Base-by-base conservation (phyloP, 2,888 invertebrate species). In the Ichneumon xanthorius region DNA sequence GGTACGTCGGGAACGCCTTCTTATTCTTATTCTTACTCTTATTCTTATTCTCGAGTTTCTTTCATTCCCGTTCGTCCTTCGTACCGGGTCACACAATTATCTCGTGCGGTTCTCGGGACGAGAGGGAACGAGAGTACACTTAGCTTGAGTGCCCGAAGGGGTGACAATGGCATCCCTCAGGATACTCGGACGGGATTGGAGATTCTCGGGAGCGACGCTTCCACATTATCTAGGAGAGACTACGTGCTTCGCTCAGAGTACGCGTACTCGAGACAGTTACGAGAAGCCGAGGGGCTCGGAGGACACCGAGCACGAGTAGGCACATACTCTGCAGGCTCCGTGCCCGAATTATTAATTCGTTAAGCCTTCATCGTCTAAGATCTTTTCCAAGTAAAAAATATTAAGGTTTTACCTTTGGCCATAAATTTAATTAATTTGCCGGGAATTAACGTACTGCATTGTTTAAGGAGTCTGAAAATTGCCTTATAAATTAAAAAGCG, bases 251-350 rank as follows among this genome's bases (percentile, higher is more conserved):
- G 37, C 67, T 73, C 79, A 61, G 65, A 65, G 80, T 45, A n/a
- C 48, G n/a, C 19, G n/a, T 75, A 40, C 79, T 83, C 68, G 73
- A 79, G 83, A 80, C 79, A 75, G 75, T 83, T 80, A 71, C n/a
- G 73, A 79, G 70, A 80, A 63, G 19, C 30, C 45, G 40, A 40
- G 3, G 40, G 40, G 9, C 40, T 22, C 11, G 53, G 30, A 53
- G n/a, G 55, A 26, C 45, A 48, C 45, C 2, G 16, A 16, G 45
- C 45, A 48, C 45, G 45, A 4, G 45, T 16, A 48, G 45, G 11
- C 14, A 48, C 16, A 4, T 16, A 16, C 16, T 16, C 16, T 48
- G 45, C 14, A 16, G 45, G 14, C 14, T 48, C 16, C 45, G 45
- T 48, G 45, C 4, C 16, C 16, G 45, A 48, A 48, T 48, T 48